Evolutionary conservation across 2,113 vertebrate genomes (phyloP), one percentile per base, ranked within the genome.

Genomic region (Apistogramma diplotaenia): DNA sequence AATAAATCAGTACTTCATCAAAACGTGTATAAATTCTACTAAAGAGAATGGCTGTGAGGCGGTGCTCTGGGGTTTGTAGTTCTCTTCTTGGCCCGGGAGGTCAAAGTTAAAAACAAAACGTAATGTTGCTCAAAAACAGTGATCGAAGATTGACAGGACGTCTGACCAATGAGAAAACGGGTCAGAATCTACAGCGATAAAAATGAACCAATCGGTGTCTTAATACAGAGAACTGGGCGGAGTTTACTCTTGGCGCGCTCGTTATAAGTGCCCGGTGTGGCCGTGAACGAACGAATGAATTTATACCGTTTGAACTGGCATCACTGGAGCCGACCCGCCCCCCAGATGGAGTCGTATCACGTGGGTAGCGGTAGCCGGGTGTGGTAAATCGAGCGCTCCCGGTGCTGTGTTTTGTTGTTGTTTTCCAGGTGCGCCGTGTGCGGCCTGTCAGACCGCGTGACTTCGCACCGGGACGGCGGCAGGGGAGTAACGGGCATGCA

Each of bases 401-500:
- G 25, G 13, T 2, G 31, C 54, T 12, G 82, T 81, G 91, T 93
- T 92, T 93, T 93, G 94, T 94, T 93, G 89, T 92, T 93, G 90
- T 93, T 94, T 88, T 91, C 78, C 83, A 85, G 46, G 85, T 37
- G 89, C 57, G 60, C 49, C 73, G 79, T 82, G 86, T 78, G 60
- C 9, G 88, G 90, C 80, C 85, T 87, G 88, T 92, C 77, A 86
- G 59, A 81, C 79, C 86, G 79, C 79, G 79, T n/a, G 78, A 82
- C 87, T 84, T 87, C 55, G 53, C 67, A 37, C 74, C 13, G 76
- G 54, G 29, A 46, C 76, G 51, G 76, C 84, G 67, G 19, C 49
- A 78, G 54, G 7, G 83, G 74, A 83, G 19, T 19, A 78, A 60
- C 84, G 79, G 91, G 89, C 87, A 94, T 94, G 93, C 90, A 88